A percentile compares a stretch with the other conserved stretches of the same genome.
Evolutionary conservation across 2,113 vertebrate genomes (phyloP).

Genomic region (Steatornis caripensis): DNA sequence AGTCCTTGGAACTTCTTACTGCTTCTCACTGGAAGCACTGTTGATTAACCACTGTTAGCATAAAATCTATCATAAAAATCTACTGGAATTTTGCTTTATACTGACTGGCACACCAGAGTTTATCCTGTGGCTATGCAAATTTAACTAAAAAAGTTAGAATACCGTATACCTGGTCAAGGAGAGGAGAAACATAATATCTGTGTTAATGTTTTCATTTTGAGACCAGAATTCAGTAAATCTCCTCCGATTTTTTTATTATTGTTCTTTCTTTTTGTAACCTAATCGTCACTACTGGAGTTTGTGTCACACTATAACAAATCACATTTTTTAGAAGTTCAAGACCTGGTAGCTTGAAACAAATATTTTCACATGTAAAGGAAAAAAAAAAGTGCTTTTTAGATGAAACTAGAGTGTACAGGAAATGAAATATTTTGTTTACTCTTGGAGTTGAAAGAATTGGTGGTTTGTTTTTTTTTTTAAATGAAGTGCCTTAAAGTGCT

Average conservation of each 20-base stretch:
- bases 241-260: neutral
- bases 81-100: neutral
- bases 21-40: no score
- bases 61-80: no score
- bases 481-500: neutral
- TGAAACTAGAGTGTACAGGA: neutral
- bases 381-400: neutral
- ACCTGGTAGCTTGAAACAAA: neutral
- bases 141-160: neutral
- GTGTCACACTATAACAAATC: neutral
- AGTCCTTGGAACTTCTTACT: no score
- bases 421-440: neutral
- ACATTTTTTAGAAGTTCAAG: neutral
- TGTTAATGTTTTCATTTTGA: neutral
- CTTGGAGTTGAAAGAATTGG: neutral
- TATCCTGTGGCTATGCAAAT: neutral
- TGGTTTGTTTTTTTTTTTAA: neutral
- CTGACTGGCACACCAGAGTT: neutral
- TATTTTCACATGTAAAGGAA: neutral
- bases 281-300: neutral
- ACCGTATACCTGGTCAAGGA: neutral
- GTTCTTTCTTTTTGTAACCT: neutral
- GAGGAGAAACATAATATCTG: neutral
- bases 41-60: no score
- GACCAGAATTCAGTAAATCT: neutral